Evolutionary conservation across 2,797 vertebrate genomes (phyloP).

Genomic region (Lophius americanus): DNA sequence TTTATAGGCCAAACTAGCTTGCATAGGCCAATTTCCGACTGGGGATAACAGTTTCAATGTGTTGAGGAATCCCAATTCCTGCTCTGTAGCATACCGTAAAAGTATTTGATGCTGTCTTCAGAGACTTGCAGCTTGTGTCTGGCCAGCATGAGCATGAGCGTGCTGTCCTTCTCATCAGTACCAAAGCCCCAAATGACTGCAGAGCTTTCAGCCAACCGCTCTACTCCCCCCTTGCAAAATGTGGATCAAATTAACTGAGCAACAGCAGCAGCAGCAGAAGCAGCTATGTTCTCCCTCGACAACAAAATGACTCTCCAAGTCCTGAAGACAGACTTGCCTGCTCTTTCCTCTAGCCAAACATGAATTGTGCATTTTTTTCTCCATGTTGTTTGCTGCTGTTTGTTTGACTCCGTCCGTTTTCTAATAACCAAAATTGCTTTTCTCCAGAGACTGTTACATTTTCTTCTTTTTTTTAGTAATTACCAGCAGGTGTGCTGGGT

Average conservation of each 20-base stretch:
- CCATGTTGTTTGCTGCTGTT: conserved; percentile 61
- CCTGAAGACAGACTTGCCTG: conserved; percentile 68
- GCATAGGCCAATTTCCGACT: conserved; percentile 47
- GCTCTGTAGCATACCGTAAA: conserved; percentile 29
- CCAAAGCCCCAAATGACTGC: conserved; percentile 52
- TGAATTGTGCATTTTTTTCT: conserved; percentile 50
- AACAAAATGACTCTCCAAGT: conserved; percentile 64
- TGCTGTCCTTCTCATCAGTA: conserved; percentile 64
- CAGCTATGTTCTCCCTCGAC: conserved; percentile 70
- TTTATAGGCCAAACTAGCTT: conserved; percentile 45
- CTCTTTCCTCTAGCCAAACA: conserved; percentile 58
- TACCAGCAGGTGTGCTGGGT: conserved; percentile 50
- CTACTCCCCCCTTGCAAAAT: conserved; percentile 61
- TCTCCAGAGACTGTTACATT: conserved; percentile 35
- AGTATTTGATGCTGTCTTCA: conserved; percentile 42
- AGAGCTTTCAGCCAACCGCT: conserved; percentile 52
- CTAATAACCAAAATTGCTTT: conserved; percentile 53
- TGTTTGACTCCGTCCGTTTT: conserved; percentile 68
- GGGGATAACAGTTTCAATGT: conserved; percentile 54
- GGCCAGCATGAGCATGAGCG: conserved; percentile 33
- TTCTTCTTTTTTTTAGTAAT: conserved; percentile 45
- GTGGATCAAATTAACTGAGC: conserved; percentile 77
- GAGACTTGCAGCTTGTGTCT: conserved; percentile 54
- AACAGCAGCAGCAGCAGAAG: conserved; percentile 40
- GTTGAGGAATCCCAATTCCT: conserved; percentile 49